Percentiles rank a stretch among this genome's conserved stretches.
Evolutionary conservation across 2,113 vertebrate genomes (phyloP).

Genomic region (Melierax canorus): DNA sequence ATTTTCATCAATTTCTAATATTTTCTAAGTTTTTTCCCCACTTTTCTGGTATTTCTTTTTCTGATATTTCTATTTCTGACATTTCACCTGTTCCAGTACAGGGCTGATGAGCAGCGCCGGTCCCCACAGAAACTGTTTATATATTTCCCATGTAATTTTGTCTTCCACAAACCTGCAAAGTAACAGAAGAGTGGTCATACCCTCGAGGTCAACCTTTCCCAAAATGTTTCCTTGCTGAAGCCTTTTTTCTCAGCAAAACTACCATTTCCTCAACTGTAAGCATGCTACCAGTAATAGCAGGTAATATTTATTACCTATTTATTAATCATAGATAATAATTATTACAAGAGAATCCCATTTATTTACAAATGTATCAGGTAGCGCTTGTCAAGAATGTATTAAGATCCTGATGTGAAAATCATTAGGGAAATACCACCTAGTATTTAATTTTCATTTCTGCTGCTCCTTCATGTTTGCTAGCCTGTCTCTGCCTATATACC

Average conservation of each 20-base stretch:
- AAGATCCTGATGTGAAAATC: background rate
- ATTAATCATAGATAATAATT: background rate
- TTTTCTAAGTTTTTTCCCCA: background rate
- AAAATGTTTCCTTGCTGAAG: background rate
- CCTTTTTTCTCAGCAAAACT: background rate
- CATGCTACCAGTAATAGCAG: too few relatives aligned
- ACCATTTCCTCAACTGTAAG: background rate
- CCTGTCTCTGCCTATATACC: background rate
- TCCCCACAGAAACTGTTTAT: conserved; percentile 88
- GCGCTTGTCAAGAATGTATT: background rate
- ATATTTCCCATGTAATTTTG: conserved; percentile 78
- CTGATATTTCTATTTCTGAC: background rate
- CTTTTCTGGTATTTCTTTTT: background rate
- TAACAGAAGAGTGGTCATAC: background rate
- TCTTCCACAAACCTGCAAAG: conserved; percentile 82
- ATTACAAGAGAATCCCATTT: too few relatives aligned
- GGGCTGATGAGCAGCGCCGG: conserved; percentile 87
- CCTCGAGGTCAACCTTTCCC: too few relatives aligned
- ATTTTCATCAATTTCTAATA: background rate
- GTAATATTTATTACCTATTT: background rate
- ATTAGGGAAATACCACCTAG: background rate
- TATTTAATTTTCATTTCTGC: background rate
- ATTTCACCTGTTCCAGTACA: conserved; percentile 72
- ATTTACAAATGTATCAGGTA: background rate
- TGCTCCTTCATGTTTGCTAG: background rate